Base-by-base conservation (phyloP, 2,797 vertebrate genomes). In the Lutjanus argentimaculatus region DNA sequence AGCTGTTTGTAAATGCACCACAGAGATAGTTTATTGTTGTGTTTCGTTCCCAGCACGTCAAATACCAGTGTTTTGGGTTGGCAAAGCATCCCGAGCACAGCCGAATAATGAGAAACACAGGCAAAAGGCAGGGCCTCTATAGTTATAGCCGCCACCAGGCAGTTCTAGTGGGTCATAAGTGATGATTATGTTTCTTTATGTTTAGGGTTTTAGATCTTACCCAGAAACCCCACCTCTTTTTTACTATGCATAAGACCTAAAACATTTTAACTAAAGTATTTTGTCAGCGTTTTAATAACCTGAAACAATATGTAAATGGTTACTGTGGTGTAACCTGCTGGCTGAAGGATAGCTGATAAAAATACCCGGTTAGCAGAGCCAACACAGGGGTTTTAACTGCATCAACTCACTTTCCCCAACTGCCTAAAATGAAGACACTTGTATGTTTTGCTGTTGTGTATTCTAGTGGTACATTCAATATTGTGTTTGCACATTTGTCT, bases 401-500 rank as follows among this genome's bases (percentile, higher is more conserved):
- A 22, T 58, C 15, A 45, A 16, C 22, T 63, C 25, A 45, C 51
- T 56, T 42, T 14, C 17, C 14, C 21, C 8, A 10, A 16, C 61
- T 52, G 36, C 45, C 67, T 22, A 19, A n/a, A 77, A 64, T 7
- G 0, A 43, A 64, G 15, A 71, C 25, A 16, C 22, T 55, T 56
- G 40, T 77, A 21, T 57, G 21, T 68, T 58, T 65, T 48, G n/a
- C 25, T 61, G 59, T 40, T 11, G 19, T 63, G 17, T 65, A 40
- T 61, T 64, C 30, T 57, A 17, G 19, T 66, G 53, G 40, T 64
- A 70, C 40, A 67, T 72, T 78, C 2, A 79, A 43, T 55, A 30
- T 56, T 59, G 66, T 9, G 8, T 55, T 65, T 36, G n/a, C 65
- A 85, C 45, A 61, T 85, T 79, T 71, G 68, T 84, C 79, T 72